Base-by-base conservation (phyloP, 1,140 invertebrate genomes). In the Pseudomyrmex concolor region DNA sequence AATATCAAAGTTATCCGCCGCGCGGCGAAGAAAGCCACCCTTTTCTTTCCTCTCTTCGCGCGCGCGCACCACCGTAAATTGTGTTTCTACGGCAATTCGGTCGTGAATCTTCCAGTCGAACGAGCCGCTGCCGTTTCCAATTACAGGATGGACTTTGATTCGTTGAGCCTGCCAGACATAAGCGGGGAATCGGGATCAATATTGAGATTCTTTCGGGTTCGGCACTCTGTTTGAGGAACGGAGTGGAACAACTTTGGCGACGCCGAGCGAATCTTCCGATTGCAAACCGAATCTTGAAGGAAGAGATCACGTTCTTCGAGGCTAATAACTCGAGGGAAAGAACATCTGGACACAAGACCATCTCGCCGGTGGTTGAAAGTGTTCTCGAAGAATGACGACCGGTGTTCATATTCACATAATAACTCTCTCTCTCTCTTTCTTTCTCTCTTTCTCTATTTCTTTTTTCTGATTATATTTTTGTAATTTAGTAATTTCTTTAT, bases 141-240 rank as follows among this genome's bases (percentile, higher is more conserved):
- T 88, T 88, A 88, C 85, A 81, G 82, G 85, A 84, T 86, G 73
- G 80, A 81, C 82, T 86, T 88, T 88, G 84, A 87, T 88, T 88
- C 83, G 85, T 78, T 68, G 86, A 57, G 60, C 64, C 55, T n/a
- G 66, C 43, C 72, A 59, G 84, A 66, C 68, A 77, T 86, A 86
- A 76, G 66, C 73, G 67, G 59, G 62, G 45, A 48, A 70, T 80
- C 22, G 17, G 68, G 72, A 86, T 87, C 86, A 84, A 87, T 87
- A 76, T 78, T 82, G 73, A 78, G 68, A 87, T 87, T 87, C 85
- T 86, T 86, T 87, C 72, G 71, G 86, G 77, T 22, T 50, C 57
- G 54, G 22, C n/a, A 15, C 43, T 78, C 34, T 10, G 19, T 19
- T 48, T 51, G 15, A 25, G 45, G 17, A 17, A 54, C 48, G 73